phyloP scores from a whole-genome alignment of 2,113 vertebrate species.

The Euleptes europaea region DNA sequence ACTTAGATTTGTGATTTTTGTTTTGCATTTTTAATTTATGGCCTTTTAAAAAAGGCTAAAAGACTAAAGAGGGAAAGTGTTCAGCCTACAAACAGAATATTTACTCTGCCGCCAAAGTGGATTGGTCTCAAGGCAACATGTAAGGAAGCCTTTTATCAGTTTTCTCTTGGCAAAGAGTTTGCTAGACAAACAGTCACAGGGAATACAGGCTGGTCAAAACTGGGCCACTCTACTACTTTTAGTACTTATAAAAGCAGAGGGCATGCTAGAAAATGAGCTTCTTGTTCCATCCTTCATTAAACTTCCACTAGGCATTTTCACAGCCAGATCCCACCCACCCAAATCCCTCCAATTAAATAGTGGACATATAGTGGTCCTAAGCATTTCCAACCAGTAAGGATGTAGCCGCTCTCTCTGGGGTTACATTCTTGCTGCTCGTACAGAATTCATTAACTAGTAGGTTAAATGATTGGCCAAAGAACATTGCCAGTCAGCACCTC shows the following conservation, averaged over 20 bases:
- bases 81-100: no score
- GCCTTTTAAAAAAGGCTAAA: no score
- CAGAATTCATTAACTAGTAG: rapidly evolving
- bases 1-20: no score
- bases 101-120: background rate
- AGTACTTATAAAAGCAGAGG: background rate
- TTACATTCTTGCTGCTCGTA: background rate
- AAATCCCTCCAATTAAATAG: rapidly evolving
- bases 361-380: rapidly evolving
- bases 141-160: no score
- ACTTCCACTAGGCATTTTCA: background rate
- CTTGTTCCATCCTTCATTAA: background rate
- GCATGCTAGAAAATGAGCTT: background rate
- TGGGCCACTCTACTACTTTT: no score
- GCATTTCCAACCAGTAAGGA: background rate
- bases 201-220: no score
- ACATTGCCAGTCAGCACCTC: background rate
- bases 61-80: no score
- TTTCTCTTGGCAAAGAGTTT: no score
- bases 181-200: no score
- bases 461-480: rapidly evolving
- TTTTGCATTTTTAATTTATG: no score
- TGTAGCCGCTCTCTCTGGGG: background rate
- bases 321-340: background rate
- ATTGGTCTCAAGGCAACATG: no score